Percentiles rank a stretch among this genome's conserved stretches.
Conservation (phyloP, 2,113 vertebrate species). For the Phyllostomus discolor region DNA sequence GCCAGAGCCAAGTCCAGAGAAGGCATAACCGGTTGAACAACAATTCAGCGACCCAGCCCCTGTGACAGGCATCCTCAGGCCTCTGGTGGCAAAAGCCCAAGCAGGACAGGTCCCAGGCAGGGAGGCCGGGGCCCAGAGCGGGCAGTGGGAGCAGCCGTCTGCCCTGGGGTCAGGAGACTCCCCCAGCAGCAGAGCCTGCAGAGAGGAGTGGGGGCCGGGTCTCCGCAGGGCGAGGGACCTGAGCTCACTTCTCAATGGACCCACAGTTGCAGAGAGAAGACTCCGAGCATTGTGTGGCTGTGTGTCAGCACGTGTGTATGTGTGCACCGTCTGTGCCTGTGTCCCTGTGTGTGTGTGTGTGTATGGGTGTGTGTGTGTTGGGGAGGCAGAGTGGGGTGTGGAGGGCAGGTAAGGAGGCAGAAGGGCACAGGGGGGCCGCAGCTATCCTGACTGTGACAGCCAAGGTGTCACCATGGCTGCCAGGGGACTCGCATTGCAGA, state of each 20-base stretch:
- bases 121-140: accelerated
- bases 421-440: background rate
- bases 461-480: background rate
- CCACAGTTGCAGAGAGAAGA: background rate
- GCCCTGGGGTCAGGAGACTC: background rate
- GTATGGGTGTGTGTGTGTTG: too few species aligned
- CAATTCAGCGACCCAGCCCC: background rate
- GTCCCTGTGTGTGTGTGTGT: background rate
- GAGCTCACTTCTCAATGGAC: background rate
- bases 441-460: background rate
- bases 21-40: background rate
- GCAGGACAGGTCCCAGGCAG: background rate
- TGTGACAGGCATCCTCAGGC: background rate
- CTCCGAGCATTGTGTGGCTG: background rate
- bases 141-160: background rate
- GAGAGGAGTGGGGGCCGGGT: background rate
- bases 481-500: background rate
- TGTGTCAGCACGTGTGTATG: background rate
- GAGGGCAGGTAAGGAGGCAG: background rate
- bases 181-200: background rate
- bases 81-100: background rate
- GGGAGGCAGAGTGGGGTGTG: background rate
- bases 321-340: background rate
- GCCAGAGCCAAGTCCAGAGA: background rate
- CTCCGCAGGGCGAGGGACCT: background rate